Percentiles rank a stretch among this genome's conserved stretches.
These are phyloP conservation scores for Ciconia nigra DNA, from an alignment of 2,797 vertebrate species.

Conservation along the genomic window DNA sequence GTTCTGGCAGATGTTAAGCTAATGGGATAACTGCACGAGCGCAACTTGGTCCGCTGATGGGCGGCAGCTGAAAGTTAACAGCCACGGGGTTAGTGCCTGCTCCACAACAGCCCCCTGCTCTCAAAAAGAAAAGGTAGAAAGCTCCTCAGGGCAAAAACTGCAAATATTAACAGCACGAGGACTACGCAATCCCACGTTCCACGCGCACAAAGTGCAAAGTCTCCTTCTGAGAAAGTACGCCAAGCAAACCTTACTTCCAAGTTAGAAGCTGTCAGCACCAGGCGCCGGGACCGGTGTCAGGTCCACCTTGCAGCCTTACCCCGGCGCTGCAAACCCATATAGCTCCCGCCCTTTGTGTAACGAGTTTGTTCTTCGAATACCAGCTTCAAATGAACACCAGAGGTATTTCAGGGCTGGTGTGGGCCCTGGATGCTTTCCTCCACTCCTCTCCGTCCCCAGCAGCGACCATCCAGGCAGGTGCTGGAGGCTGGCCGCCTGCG, in stretches of 20 bases:
- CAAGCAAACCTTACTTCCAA: neutral
- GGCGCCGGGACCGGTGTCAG: no score
- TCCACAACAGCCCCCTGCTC: neutral
- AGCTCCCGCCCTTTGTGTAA: neutral
- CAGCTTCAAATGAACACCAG: neutral
- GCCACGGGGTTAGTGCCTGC: neutral
- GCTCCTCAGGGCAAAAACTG: neutral
- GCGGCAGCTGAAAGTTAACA: neutral
- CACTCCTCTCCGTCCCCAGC: neutral
- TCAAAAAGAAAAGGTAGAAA: rapidly evolving
- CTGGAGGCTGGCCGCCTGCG: no score
- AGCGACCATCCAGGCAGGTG: neutral
- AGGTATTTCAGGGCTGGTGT: neutral
- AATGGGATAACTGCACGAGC: neutral
- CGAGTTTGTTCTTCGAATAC: rapidly evolving
- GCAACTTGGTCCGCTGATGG: neutral
- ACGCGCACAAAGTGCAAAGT: neutral
- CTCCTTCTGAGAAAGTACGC: neutral
- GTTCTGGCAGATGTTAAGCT: slow-evolving; percentile 5
- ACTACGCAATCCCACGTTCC: neutral
- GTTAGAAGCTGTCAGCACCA: neutral
- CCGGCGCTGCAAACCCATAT: neutral
- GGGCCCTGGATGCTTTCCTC: neutral
- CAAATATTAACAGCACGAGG: neutral
- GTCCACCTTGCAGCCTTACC: neutral